phyloP scores from a whole-genome alignment of 2,113 vertebrate species.

The Acanthisitta chloris region DNA sequence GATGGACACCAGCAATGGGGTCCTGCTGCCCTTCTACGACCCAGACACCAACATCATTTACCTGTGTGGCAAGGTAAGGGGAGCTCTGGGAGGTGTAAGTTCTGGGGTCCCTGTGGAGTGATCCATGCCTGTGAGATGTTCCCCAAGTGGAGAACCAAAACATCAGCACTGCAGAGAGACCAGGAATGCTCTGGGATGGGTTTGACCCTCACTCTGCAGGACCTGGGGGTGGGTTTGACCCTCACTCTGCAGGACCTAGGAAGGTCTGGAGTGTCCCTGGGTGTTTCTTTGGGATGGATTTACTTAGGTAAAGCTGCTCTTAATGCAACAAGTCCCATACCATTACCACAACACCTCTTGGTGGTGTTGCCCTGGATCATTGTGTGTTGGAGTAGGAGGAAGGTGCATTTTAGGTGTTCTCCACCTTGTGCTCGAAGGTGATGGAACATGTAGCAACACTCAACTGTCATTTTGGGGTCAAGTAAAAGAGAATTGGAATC shows the following conservation, averaged over 20 bases:
- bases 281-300: not conserved
- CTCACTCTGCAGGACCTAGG: not conserved
- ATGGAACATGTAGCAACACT: not conserved
- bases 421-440: not conserved
- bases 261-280: not conserved
- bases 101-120: not conserved
- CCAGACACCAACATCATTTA: conserved; percentile 93
- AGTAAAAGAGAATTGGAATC: not conserved
- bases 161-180: not conserved
- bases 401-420: not conserved
- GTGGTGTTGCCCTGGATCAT: not conserved
- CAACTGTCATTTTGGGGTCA: not conserved
- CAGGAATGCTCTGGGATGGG: not conserved
- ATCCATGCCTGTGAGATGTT: not conserved
- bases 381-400: not conserved
- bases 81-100: not conserved
- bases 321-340: not conserved
- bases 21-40: conserved; percentile 94
- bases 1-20: conserved; percentile 96
- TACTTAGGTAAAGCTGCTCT: not conserved
- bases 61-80: conserved; percentile 91
- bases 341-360: not conserved
- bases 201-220: not conserved
- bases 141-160: not conserved
- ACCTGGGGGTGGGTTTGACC: not conserved